Evolutionary conservation across 2,888 invertebrate genomes (phyloP).

Genomic region (Drosophila nigritarsus): DNA sequence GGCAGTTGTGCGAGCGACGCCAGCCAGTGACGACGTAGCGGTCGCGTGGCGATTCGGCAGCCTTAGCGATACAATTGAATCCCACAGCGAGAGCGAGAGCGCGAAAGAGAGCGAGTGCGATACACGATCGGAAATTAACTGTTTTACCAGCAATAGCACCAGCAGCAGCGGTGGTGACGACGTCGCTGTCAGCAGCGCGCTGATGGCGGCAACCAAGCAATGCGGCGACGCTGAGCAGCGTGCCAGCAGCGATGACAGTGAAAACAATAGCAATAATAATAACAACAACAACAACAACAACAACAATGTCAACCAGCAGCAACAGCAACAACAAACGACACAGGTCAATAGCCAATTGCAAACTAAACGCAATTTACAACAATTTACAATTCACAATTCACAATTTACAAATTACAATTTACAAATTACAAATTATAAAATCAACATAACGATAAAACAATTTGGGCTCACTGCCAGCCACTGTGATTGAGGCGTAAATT

Average conservation of each 20-base stretch:
- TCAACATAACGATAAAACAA: slow-evolving; percentile 21
- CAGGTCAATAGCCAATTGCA: slow-evolving; percentile 51
- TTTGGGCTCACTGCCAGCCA: slow-evolving; percentile 39
- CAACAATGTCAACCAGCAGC: slow-evolving; percentile 45
- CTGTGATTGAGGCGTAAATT: slow-evolving; percentile 30
- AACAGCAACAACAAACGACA: slow-evolving; percentile 39
- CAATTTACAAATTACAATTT: slow-evolving; percentile 17
- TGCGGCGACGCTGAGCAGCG: slow-evolving; percentile 44
- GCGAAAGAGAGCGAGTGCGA: slow-evolving; percentile 12
- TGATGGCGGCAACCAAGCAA: slow-evolving; percentile 58
- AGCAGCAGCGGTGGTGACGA: slow-evolving; percentile 11
- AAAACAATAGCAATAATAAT: slow-evolving; percentile 39
- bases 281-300: slow-evolving; percentile 11
- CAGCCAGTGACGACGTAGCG: slow-evolving; percentile 68
- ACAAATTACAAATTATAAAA: slow-evolving; percentile 21
- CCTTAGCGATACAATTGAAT: slow-evolving; percentile 24
- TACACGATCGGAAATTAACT: slow-evolving; percentile 40
- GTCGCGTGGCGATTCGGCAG: slow-evolving; percentile 43
- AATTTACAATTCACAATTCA: slow-evolving; percentile 10
- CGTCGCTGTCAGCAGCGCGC: slow-evolving; percentile 32
- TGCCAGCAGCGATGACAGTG: slow-evolving; percentile 49
- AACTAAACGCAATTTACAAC: slow-evolving; percentile 24
- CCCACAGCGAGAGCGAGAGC: slow-evolving; percentile 7
- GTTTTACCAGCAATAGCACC: slow-evolving; percentile 12
- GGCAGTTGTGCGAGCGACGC: slow-evolving; percentile 62